Conservation (phyloP, 2,888 invertebrate genomes). For the Prenolepis imparis region DNA sequence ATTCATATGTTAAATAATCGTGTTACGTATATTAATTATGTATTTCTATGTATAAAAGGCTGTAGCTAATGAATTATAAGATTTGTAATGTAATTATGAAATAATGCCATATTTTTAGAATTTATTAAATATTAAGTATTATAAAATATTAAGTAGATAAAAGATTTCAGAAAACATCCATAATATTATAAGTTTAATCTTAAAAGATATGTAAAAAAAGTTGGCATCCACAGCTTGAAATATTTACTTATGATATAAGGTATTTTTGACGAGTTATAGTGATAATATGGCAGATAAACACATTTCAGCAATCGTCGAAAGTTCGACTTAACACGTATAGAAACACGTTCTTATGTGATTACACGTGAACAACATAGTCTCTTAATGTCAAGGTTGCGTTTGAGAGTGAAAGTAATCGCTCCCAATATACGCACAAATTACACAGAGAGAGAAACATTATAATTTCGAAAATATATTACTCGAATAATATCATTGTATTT, state of each 20-base stretch:
- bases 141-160: background rate
- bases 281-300: conserved; percentile 25
- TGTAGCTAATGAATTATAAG: background rate
- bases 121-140: background rate
- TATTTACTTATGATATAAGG: conserved; percentile 16
- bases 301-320: background rate
- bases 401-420: conserved; percentile 42
- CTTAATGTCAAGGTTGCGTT: conserved; percentile 47
- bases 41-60: background rate
- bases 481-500: background rate
- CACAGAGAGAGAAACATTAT: conserved; percentile 19
- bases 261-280: background rate
- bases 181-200: background rate
- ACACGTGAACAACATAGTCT: background rate
- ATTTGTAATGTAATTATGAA: background rate
- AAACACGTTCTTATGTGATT: background rate
- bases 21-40: background rate
- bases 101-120: background rate
- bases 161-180: background rate
- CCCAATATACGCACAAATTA: conserved; percentile 28
- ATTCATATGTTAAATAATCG: background rate
- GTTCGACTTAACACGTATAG: background rate
- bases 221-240: background rate
- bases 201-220: background rate
- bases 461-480: background rate